Conservation (phyloP, 2,113 vertebrate genomes). For the Coracopsis vasa region DNA sequence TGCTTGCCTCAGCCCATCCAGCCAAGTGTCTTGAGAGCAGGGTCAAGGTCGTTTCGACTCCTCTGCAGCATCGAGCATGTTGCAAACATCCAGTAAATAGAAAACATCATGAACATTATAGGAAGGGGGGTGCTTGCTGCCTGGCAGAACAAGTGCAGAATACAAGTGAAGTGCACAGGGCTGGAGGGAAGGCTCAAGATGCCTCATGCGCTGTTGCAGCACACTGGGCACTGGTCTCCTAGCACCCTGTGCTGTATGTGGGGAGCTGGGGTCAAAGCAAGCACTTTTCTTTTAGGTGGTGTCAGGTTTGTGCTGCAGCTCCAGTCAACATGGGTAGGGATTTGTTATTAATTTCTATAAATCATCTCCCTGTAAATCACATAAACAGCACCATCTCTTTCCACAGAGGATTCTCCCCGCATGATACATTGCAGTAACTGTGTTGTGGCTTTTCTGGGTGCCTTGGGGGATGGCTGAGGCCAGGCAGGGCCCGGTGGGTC, state of each 20-base stretch:
- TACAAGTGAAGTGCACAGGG: neutral
- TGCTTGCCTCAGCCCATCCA: neutral
- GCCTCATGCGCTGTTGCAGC: neutral
- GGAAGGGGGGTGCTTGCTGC: neutral
- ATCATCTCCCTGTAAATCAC: neutral
- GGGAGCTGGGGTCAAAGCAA: neutral
- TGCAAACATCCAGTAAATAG: neutral
- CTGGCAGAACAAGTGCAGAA: neutral
- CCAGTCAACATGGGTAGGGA: neutral
- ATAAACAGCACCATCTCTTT: neutral
- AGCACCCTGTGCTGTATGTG: neutral
- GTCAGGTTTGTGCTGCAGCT: neutral
- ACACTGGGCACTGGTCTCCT: rapidly evolving
- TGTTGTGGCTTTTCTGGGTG: neutral
- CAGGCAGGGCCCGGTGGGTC: rapidly evolving
- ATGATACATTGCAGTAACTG: rapidly evolving
- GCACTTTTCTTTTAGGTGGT: neutral
- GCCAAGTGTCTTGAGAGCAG: neutral
- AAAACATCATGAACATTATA: neutral
- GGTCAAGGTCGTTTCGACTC: neutral
- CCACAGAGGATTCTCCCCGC: neutral
- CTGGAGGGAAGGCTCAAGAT: rapidly evolving
- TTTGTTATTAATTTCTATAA: neutral
- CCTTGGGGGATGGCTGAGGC: neutral
- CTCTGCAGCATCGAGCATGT: rapidly evolving